Evolutionary conservation across 2,797 vertebrate species (phyloP).

Genomic region (Masticophis lateralis): DNA sequence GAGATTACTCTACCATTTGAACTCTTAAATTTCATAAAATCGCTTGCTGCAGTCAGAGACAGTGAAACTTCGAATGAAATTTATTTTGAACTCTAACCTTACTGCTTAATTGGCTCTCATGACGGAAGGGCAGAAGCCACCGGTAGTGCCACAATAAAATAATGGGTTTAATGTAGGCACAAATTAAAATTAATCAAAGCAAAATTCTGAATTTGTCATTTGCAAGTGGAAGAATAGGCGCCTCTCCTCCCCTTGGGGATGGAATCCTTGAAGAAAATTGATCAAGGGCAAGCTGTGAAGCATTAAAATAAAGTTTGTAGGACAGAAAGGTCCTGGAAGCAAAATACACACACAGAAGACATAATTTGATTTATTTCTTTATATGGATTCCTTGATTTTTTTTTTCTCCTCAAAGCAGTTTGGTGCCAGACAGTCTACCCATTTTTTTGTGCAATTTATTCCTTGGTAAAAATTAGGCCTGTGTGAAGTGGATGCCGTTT

Average conservation of each 20-base stretch:
- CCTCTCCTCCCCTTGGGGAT: slow-evolving; percentile 27
- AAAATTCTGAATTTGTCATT: slow-evolving; percentile 23
- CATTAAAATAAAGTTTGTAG: background rate
- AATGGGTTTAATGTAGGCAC: background rate
- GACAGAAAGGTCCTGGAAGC: slow-evolving; percentile 2
- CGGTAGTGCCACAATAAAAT: slow-evolving; percentile 43
- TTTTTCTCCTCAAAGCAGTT: background rate
- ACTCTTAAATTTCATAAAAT: slow-evolving; percentile 27
- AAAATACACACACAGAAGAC: slow-evolving; percentile 13
- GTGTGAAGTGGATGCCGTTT: background rate
- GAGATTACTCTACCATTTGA: slow-evolving; percentile 31
- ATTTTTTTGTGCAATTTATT: background rate
- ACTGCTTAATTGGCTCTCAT: slow-evolving; percentile 34
- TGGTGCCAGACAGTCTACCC: background rate
- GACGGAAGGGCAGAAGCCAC: slow-evolving; percentile 38
- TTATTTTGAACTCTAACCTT: slow-evolving; percentile 48
- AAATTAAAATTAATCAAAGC: slow-evolving; percentile 15
- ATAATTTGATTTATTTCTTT: background rate
- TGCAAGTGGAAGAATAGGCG: slow-evolving; percentile 21
- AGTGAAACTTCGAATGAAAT: slow-evolving; percentile 37
- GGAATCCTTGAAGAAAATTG: slow-evolving; percentile 27
- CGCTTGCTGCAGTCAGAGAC: slow-evolving; percentile 46
- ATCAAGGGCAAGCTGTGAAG: slow-evolving; percentile 14
- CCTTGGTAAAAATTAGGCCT: background rate
- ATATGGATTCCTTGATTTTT: background rate